Base-by-base conservation (phyloP, 2,113 vertebrate genomes). In the Lepus europaeus region DNA sequence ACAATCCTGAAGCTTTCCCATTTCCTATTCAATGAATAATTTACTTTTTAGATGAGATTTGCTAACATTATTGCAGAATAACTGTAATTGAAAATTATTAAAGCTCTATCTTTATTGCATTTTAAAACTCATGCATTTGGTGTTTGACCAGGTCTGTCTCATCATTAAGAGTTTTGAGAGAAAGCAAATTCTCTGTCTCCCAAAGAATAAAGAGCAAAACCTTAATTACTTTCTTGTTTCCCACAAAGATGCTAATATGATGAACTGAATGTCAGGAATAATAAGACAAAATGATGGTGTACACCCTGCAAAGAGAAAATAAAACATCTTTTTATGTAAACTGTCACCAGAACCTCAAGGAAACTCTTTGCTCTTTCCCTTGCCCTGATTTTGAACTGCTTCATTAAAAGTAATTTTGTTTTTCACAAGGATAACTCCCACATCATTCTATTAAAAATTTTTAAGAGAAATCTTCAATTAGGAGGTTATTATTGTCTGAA, bases 61-160 rank as follows among this genome's bases (percentile, higher is more conserved):
- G 81, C 97, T 98, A 98, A 98, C 98, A 98, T 98, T 98, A 98
- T 98, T 98, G 97, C 97, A 98, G 97, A 98, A 98, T 97, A 98
- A 98, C 97, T 98, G 94, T 98, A 98, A 98, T 98, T 98, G 98
- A 98, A 98, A 98, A 98, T 98, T 98, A 98, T 97, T 96, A 98
- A 98, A 98, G 98, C 97, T 98, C 94, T 97, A 97, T 98, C 98
- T 98, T 98, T 96, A 98, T 97, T 98, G 97, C 97, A 97, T 98
- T 98, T 98, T 96, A 92, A 97, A 98, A 96, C 95, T 94, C 70
- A 64, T 97, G 97, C 97, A 94, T 98, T 97, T 97, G 97, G 91
- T 98, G 97, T 83, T 97, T 98, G 98, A 98, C 98, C 97, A 98
- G 97, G 96, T 97, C 97, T 98, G 95, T 96, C 95, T 98, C 97